phyloP scores from a whole-genome alignment of 2,888 invertebrate species.

The Chloromyia formosa region DNA sequence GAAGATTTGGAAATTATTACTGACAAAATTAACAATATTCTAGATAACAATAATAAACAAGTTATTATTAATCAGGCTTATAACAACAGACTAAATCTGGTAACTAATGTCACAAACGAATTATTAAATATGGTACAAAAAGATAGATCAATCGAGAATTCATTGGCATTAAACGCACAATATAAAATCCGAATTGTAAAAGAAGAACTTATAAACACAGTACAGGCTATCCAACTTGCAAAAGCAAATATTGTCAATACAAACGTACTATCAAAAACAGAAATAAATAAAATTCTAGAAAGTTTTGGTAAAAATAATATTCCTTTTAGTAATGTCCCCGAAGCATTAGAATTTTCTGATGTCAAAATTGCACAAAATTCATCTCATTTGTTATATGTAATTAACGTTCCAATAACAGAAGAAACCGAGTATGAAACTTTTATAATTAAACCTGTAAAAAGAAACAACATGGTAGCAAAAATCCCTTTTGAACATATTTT shows the following conservation, averaged over 20 bases:
- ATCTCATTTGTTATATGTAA: neutral
- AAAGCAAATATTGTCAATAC: neutral
- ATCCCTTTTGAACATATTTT: neutral
- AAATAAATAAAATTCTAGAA: neutral
- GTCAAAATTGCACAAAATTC: neutral
- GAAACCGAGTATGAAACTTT: neutral
- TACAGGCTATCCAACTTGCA: neutral
- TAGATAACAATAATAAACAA: slow-evolving; percentile 3
- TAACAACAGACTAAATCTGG: neutral
- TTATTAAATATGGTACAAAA: neutral
- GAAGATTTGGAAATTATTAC: neutral
- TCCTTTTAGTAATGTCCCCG: neutral
- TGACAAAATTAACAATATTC: neutral
- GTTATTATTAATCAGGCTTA: neutral
- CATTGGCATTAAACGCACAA: neutral
- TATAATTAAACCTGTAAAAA: neutral
- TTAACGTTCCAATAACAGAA: neutral
- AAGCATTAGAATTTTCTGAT: neutral
- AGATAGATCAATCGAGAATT: neutral
- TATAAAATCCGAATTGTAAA: neutral
- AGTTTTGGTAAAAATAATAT: neutral
- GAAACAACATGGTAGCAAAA: neutral
- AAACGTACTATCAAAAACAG: neutral
- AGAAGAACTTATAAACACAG: neutral
- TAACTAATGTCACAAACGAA: neutral